Evolutionary conservation across 1,140 invertebrate species (phyloP), one percentile per base, ranked within the genome.

Genomic region (Zaprionus gabonicus): DNA sequence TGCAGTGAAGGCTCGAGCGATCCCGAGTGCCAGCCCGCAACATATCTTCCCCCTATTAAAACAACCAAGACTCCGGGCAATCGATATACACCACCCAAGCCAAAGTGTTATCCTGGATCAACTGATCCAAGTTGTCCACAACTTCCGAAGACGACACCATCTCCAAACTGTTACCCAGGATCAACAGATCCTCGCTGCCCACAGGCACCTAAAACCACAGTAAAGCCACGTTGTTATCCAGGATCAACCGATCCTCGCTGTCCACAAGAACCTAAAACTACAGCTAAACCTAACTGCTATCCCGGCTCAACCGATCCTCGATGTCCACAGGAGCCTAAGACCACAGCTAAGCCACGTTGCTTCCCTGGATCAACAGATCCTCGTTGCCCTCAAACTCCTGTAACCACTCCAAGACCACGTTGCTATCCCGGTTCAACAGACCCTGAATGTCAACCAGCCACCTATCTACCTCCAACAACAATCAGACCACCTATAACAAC

Each of bases 301-400:
- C n/a, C 20, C 20, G 20, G 20, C 20, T 20, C 93, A 4, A 80
- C 59, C 15, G 38, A 41, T n/a, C 38, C 38, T n/a, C 38, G 38
- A 2, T 41, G 38, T n/a, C 38, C 38, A 41, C 93, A 15, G 93
- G 93, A 55, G 93, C 80, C 92, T 93, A 63, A 20, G 20, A 60
- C 46, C 1, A 62, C 57, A 28, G 25, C 58, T 6, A 13, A 13
- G 36, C 49, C 70, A 1, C 36, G 15, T 2, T 93, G 93, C 60
- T 93, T 76, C 68, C 88, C 92, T 10, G 93, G 93, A 15, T 91
- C 82, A 9, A 90, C 56, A 2, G 91, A 93, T 83, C 90, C 91
- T 1, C 77, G 76, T 0, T 72, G 70, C 17, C 49, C 51, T 15
- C 55, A 73, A 38, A 17, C 23, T 1, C 80, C 84, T 4, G 83